phyloP scores from a whole-genome alignment of 2,797 vertebrate genomes.

The Hemitrygon akajei region DNA sequence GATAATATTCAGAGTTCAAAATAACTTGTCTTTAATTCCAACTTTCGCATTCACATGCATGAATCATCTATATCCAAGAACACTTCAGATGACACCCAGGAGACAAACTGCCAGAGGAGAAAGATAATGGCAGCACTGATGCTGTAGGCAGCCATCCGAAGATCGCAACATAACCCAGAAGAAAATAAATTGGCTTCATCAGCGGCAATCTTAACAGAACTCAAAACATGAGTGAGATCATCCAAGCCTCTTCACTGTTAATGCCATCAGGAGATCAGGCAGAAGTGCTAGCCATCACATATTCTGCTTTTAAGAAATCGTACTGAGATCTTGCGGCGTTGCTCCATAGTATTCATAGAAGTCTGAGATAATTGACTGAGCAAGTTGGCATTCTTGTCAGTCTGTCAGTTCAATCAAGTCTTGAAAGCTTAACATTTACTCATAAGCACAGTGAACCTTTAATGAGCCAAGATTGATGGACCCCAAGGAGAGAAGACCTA shows the following conservation, averaged over 20 bases:
- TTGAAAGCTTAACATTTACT: neutral
- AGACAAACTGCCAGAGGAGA: neutral
- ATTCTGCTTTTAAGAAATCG: neutral
- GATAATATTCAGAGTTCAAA: constrained; percentile 33
- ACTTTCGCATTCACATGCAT: neutral
- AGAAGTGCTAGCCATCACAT: neutral
- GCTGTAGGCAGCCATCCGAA: neutral
- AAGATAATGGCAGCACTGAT: neutral
- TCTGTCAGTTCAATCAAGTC: constrained; percentile 14
- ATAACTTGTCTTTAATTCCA: constrained; percentile 10
- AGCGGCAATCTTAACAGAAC: neutral
- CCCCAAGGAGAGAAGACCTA: neutral
- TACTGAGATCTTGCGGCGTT: neutral
- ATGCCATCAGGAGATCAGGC: too few relatives aligned
- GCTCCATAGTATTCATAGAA: neutral
- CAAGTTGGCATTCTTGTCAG: neutral
- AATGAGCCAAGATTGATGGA: neutral
- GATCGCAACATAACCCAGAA: neutral
- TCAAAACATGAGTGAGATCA: neutral
- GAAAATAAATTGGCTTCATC: neutral
- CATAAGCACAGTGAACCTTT: neutral
- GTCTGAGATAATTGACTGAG: neutral
- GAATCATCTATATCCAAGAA: constrained; percentile 25
- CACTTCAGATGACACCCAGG: neutral
- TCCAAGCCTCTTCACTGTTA: neutral